Evolutionary conservation across 2,113 vertebrate species (phyloP).

Genomic region (Oryzias melastigma): DNA sequence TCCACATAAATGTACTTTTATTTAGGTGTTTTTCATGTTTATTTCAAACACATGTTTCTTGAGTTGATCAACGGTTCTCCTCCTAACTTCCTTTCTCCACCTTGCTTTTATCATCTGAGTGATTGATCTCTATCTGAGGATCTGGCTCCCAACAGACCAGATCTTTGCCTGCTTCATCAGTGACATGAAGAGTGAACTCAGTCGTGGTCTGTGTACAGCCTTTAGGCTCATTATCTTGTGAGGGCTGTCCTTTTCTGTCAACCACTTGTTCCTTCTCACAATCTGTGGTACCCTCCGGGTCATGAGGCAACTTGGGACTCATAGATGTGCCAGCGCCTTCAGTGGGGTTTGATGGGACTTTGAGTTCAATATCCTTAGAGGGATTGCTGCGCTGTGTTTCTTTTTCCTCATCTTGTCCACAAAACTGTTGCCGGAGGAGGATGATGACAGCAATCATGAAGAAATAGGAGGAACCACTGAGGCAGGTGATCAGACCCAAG

Average conservation of each 20-base stretch:
- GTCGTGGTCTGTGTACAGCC: constrained; percentile 10
- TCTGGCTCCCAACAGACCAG: neutral
- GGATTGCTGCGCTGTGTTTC: neutral
- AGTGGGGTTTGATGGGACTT: neutral
- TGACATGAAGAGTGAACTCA: constrained; percentile 8
- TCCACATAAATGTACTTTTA: too few species aligned
- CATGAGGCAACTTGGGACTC: constrained; percentile 2
- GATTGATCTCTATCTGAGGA: neutral
- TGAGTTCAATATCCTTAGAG: constrained; percentile 46
- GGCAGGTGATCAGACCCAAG: constrained; percentile 68
- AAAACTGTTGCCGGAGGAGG: constrained; percentile 65
- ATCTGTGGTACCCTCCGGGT: neutral
- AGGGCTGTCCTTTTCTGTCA: neutral
- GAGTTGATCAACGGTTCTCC: neutral
- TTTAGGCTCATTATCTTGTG: neutral
- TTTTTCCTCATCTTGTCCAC: constrained; percentile 19
- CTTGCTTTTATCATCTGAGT: neutral
- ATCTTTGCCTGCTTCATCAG: neutral
- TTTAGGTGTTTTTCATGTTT: neutral
- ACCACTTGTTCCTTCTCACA: constrained; percentile 6
- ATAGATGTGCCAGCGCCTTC: neutral
- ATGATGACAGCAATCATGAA: constrained; percentile 71
- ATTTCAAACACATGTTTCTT: neutral
- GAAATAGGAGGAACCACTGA: constrained; percentile 72
- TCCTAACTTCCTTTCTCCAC: neutral